Percentiles rank a stretch among this genome's conserved stretches.
Evolutionary conservation across 2,797 vertebrate species (phyloP).

Genomic region (Aplochiton taeniatus): DNA sequence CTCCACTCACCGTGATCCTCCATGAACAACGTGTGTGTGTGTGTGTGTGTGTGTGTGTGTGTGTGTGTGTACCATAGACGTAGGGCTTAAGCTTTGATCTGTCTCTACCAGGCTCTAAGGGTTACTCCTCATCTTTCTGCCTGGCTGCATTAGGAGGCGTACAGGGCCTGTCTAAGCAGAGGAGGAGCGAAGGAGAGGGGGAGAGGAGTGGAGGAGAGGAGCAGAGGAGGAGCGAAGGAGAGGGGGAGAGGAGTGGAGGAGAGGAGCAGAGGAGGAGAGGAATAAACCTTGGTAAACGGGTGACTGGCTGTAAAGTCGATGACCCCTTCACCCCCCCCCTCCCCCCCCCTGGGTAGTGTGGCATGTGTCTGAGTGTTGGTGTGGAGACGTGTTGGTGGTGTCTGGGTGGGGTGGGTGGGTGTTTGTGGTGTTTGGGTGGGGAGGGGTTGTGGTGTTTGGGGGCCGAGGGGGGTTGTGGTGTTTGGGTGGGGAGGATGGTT

Average conservation of each 20-base stretch:
- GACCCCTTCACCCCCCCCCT: no score
- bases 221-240: not conserved
- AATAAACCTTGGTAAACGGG: not conserved
- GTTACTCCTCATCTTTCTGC: slow-evolving; percentile 37
- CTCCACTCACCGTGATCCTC: slow-evolving; percentile 2
- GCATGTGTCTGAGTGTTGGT: no score
- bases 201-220: not conserved
- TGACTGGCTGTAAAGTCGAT: not conserved
- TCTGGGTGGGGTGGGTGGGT: no score
- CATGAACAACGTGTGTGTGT: not conserved
- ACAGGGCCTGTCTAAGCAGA: slow-evolving; percentile 10
- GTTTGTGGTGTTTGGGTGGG: no score
- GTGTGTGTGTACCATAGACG: slow-evolving; percentile 9
- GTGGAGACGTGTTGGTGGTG: no score
- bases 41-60: slow-evolving; percentile 11
- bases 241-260: not conserved
- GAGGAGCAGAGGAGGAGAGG: not conserved
- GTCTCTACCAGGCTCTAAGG: slow-evolving; percentile 24
- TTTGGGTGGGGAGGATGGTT: no score
- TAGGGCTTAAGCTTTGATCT: slow-evolving; percentile 42
- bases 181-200: not conserved
- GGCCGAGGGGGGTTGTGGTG: no score
- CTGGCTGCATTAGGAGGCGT: slow-evolving; percentile 26
- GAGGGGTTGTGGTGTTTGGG: no score
- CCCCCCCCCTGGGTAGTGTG: no score